A percentile compares a stretch with the other conserved stretches of the same genome.
These are phyloP conservation scores for Cephalopholis sonnerati DNA, from an alignment of 2,113 vertebrate genomes.

Conservation along the genomic window DNA sequence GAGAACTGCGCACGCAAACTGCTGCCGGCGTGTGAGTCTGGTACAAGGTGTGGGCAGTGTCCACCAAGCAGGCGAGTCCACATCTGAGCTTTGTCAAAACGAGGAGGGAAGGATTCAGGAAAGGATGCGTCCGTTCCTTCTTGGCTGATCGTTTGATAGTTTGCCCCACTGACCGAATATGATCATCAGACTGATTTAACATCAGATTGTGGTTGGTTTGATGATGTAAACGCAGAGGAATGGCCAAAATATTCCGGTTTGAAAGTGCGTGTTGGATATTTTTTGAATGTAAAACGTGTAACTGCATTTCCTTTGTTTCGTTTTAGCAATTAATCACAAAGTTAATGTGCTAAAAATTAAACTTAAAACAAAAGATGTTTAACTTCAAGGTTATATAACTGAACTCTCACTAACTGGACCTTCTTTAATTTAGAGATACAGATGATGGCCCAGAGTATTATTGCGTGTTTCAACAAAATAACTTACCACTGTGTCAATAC, in stretches of 20 bases:
- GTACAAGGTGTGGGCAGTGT: constrained; percentile 50
- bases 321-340: background rate
- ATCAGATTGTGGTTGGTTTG: background rate
- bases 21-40: constrained; percentile 31
- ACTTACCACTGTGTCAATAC: no score
- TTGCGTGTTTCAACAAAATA: no score
- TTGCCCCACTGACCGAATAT: background rate
- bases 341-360: background rate
- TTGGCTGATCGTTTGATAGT: background rate
- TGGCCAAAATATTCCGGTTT: background rate
- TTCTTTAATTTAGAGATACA: background rate
- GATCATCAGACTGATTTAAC: background rate
- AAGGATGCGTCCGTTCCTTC: background rate
- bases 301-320: background rate
- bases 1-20: constrained; percentile 53
- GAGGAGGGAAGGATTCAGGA: background rate
- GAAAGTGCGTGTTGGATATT: background rate
- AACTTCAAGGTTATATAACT: background rate
- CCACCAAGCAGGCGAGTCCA: constrained; percentile 11
- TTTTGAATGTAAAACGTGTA: background rate
- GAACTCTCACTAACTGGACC: background rate
- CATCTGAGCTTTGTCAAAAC: constrained; percentile 11
- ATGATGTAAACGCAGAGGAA: background rate
- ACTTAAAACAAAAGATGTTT: no score
- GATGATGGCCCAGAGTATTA: no score